Conservation (phyloP, 2,888 invertebrate species). For the Phytoseiulus persimilis region DNA sequence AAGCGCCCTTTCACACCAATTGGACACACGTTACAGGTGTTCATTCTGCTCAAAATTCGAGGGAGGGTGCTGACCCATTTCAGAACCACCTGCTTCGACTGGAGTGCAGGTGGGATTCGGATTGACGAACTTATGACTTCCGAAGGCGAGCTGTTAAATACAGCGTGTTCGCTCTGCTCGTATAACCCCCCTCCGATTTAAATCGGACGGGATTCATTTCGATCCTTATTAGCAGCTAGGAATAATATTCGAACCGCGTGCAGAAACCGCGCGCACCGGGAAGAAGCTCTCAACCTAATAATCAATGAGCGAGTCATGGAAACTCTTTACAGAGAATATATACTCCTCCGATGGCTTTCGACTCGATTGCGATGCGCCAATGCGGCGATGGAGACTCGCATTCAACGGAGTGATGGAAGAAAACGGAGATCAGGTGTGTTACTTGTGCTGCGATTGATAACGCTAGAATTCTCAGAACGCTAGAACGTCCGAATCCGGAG, state of each 20-base stretch:
- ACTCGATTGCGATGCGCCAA: slow-evolving; percentile 7
- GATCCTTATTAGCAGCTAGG: too few species aligned
- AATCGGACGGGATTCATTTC: too few species aligned
- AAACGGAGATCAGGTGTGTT: not conserved
- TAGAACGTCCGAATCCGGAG: too few species aligned
- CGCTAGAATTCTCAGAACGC: too few species aligned
- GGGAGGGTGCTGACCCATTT: not conserved
- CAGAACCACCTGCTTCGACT: not conserved
- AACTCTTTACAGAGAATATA: not conserved
- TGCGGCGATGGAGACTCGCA: slow-evolving; percentile 15
- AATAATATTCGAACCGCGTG: too few species aligned
- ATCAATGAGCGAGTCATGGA: too few species aligned
- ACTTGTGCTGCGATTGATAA: too few species aligned
- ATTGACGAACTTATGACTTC: not conserved
- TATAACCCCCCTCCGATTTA: too few species aligned
- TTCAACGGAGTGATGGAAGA: slow-evolving; percentile 19
- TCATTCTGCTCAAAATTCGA: not conserved
- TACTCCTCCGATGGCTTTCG: slow-evolving; percentile 22
- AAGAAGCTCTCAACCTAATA: too few species aligned
- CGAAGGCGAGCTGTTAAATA: not conserved
- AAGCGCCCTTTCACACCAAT: not conserved
- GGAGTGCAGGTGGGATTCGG: not conserved
- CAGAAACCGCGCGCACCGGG: too few species aligned
- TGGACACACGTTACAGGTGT: not conserved
- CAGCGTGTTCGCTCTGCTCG: too few species aligned